A percentile compares a stretch with the other conserved stretches of the same genome.
phyloP scores from a whole-genome alignment of 2,888 invertebrate genomes.

The Fragum fragum region DNA sequence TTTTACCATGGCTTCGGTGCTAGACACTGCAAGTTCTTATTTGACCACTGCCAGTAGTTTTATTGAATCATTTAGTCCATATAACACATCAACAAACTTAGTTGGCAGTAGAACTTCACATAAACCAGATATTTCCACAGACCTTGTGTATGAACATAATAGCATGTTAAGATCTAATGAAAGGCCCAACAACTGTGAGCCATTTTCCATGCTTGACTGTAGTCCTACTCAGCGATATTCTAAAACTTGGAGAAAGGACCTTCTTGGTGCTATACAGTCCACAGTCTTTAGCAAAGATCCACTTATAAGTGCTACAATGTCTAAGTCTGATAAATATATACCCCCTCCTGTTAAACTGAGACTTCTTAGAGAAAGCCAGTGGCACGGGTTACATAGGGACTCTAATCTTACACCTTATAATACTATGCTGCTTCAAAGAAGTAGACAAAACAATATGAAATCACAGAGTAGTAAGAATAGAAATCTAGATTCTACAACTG shows the following conservation, averaged over 20 bases:
- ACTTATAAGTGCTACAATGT: background rate
- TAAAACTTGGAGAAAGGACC: slow-evolving; percentile 25
- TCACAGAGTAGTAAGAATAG: background rate
- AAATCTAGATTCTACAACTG: background rate
- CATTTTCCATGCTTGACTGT: background rate
- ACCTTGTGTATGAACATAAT: background rate
- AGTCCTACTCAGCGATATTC: background rate
- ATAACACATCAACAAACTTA: slow-evolving; percentile 12
- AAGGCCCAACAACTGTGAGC: background rate
- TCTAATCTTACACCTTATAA: slow-evolving; percentile 55
- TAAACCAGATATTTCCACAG: background rate
- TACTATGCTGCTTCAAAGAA: slow-evolving; percentile 56
- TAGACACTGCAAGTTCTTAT: slow-evolving; percentile 52
- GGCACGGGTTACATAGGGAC: slow-evolving; percentile 20
- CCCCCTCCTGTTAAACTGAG: slow-evolving; percentile 25
- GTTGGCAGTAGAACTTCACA: background rate
- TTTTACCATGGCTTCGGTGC: slow-evolving; percentile 34
- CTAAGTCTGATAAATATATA: slow-evolving; percentile 22
- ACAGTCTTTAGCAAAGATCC: slow-evolving; percentile 11
- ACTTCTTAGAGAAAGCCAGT: background rate
- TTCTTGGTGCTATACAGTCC: slow-evolving; percentile 20
- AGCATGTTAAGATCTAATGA: background rate
- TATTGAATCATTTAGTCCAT: slow-evolving; percentile 35
- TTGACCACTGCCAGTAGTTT: slow-evolving; percentile 45
- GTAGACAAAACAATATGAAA: slow-evolving; percentile 25